Base-by-base conservation (phyloP, 2,113 vertebrate species). In the Cyanoliseus patagonus region DNA sequence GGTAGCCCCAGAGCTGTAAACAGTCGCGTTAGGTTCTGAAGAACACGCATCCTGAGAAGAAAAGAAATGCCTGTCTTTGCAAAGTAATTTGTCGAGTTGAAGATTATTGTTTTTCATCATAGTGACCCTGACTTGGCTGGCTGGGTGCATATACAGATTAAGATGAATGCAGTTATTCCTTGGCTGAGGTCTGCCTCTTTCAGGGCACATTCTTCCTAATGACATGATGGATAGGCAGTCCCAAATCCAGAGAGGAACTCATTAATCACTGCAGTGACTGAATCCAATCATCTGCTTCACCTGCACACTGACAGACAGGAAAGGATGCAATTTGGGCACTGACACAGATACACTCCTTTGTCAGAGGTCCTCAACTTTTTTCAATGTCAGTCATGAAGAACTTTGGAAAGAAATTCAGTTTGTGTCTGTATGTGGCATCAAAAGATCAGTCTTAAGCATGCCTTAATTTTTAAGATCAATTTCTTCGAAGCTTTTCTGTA, bases 91-190 rank as follows among this genome's bases (percentile, higher is more conserved):
- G 99, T 99, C 92, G 98, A 99, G 98, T 98, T 99, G 99, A 99
- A 99, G 99, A 99, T 99, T 99, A 99, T 99, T 99, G 99, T 99
- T 99, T 99, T 99, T 99, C 99, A 99, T 99, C 98, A 98, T 99
- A 98, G 98, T 99, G 99, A 99, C 99, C 99, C 99, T 99, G 99
- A 98, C 98, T 98, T 98, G 98, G 98, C 99, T 99, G 99, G 98
- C 98, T 99, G 99, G 98, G 98, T 99, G 99, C 99, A 99, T 99
- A 99, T 98, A 99, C 98, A 99, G 99, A 99, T 99, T 98, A 99
- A 99, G 99, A 99, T 99, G 99, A 99, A 99, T 99, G 99, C 98
- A 99, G 99, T 99, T 99, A 99, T 99, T 99, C 98, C 99, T 99
- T 98, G 98, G 98, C 98, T 98, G 99, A 99, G 99, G 99, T 99